Conservation (phyloP, 2,797 vertebrate genomes). For the Dendrocincla fuliginosa region DNA sequence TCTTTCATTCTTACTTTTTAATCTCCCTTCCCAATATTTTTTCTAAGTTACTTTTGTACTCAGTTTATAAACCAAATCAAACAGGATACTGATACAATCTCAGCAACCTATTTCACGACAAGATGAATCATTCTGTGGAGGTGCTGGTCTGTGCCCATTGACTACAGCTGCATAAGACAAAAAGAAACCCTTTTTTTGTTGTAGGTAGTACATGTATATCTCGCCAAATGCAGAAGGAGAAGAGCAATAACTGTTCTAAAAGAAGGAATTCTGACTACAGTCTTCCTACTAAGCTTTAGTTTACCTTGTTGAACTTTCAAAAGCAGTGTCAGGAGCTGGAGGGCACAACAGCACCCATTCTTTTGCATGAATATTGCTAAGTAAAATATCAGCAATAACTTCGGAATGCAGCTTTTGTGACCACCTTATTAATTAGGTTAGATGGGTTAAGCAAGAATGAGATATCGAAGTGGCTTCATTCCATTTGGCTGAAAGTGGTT, state of each 20-base stretch:
- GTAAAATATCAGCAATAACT: background rate
- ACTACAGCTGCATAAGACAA: background rate
- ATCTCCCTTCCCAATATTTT: background rate
- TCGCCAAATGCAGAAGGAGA: too few species aligned
- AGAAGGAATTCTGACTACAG: background rate
- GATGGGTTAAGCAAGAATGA: background rate
- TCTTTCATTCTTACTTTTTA: background rate
- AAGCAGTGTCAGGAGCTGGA: background rate
- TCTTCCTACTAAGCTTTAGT: background rate
- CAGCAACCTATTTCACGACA: background rate
- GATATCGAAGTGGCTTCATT: background rate
- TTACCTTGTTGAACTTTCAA: background rate
- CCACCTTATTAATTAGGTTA: background rate
- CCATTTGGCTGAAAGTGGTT: background rate
- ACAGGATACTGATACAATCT: background rate
- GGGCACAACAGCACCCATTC: fast-evolving
- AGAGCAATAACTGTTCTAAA: background rate
- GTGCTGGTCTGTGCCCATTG: background rate
- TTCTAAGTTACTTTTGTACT: background rate
- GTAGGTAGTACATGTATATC: too few species aligned
- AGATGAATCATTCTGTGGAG: background rate
- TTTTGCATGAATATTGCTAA: background rate
- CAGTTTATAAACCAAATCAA: background rate
- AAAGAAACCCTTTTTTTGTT: background rate
- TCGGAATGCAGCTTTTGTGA: background rate